Conservation (phyloP, 2,888 invertebrate genomes). For the Chesias legatella region DNA sequence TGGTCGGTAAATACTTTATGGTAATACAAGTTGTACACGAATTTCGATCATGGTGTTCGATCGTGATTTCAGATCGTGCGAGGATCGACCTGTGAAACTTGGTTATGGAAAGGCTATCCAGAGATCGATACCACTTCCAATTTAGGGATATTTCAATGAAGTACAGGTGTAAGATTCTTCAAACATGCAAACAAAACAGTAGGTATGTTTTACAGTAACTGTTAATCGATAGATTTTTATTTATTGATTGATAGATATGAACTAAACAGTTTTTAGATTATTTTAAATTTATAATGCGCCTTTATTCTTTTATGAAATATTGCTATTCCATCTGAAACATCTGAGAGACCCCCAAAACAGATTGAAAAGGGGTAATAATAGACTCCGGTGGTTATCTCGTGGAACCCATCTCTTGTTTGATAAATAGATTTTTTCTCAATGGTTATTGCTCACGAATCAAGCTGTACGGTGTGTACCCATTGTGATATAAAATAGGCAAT, state of each 20-base stretch:
- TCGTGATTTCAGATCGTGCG: conserved; percentile 71
- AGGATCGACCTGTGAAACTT: conserved; percentile 48
- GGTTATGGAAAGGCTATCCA: conserved; percentile 13
- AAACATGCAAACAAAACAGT: too few species aligned
- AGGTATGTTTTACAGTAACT: too few species aligned
- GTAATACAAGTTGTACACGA: conserved; percentile 67
- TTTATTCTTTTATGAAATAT: conserved; percentile 9
- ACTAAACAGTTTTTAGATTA: background rate
- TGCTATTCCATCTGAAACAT: conserved; percentile 21
- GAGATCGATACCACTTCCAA: conserved; percentile 13
- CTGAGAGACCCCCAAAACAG: conserved; percentile 38
- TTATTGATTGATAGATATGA: too few species aligned
- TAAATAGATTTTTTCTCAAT: conserved; percentile 69
- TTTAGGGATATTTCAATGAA: conserved; percentile 5
- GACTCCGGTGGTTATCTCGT: conserved; percentile 61
- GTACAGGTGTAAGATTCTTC: background rate
- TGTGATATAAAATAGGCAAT: conserved; percentile 70
- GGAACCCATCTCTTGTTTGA: conserved; percentile 69
- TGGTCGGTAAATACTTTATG: conserved; percentile 59
- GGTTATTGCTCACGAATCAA: conserved; percentile 57
- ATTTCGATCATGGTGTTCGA: conserved; percentile 70
- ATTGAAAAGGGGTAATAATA: conserved; percentile 73
- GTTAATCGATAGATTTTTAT: too few species aligned
- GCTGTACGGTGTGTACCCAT: conserved; percentile 56
- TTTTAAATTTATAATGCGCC: background rate